Percentiles rank a stretch among this genome's conserved stretches.
phyloP scores from a whole-genome alignment of 2,113 vertebrate genomes.

The Corvus moneduloides region DNA sequence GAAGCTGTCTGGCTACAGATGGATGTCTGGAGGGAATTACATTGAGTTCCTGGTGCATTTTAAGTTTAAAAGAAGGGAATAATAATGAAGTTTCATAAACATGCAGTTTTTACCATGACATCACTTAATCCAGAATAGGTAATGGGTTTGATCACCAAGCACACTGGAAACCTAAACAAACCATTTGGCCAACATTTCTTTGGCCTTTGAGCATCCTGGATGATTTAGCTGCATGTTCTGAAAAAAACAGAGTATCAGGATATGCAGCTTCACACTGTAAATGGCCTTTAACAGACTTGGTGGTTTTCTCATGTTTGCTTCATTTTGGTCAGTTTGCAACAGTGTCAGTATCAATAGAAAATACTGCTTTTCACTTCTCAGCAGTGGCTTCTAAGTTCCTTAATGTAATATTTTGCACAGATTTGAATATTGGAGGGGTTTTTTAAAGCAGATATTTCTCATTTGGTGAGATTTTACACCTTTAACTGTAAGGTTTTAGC shows the following conservation, averaged over 20 bases:
- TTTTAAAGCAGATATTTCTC: not conserved
- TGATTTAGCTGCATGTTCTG: not conserved
- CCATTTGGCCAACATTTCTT: not conserved
- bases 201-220: not conserved
- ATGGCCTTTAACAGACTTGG: not conserved
- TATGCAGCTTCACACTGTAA: not conserved
- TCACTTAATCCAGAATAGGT: not conserved
- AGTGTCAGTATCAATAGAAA: not conserved
- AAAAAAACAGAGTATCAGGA: not conserved
- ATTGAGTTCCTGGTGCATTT: not conserved
- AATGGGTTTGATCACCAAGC: not conserved
- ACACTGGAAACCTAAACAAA: conserved; percentile 30
- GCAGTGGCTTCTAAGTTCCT: not conserved
- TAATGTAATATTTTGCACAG: not conserved
- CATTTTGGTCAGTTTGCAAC: not conserved
- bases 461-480: not conserved
- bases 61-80: not conserved
- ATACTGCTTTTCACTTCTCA: not conserved
- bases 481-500: not conserved
- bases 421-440: not conserved
- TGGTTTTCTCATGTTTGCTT: not conserved
- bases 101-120: not conserved
- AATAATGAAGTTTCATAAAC: not conserved
- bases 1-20: not conserved
- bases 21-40: not conserved